phyloP scores from a whole-genome alignment of 1,140 invertebrate genomes.

The Rhyacophila brunnea region DNA sequence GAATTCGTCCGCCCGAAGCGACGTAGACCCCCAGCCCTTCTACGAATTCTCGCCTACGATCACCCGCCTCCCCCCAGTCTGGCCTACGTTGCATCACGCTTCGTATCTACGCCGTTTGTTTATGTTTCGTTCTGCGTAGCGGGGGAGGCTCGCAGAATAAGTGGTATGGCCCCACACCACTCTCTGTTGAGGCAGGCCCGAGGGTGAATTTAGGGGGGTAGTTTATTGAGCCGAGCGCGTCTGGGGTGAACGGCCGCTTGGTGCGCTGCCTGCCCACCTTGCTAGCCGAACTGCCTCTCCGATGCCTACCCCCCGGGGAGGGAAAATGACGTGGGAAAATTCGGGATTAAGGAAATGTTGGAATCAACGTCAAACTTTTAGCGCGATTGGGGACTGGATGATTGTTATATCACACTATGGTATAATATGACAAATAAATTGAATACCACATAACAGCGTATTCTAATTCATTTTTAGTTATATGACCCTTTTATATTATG shows the following conservation, averaged over 20 bases:
- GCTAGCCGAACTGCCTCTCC: neutral
- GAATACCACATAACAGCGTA: no score
- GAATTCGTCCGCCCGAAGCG: conserved; percentile 10
- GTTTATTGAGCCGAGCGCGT: conserved; percentile 35
- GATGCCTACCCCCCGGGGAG: conserved; percentile 3
- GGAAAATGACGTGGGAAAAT: conserved; percentile 24
- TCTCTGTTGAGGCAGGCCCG: conserved; percentile 32
- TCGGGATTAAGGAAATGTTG: conserved; percentile 31
- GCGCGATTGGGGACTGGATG: no score
- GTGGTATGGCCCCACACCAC: conserved; percentile 14
- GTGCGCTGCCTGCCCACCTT: conserved; percentile 18
- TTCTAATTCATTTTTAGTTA: no score
- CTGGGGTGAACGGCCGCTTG: conserved; percentile 35
- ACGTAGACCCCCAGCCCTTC: neutral
- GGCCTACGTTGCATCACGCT: conserved; percentile 35
- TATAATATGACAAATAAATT: no score
- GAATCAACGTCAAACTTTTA: no score
- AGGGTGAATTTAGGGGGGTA: conserved; percentile 15
- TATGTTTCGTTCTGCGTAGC: conserved; percentile 34
- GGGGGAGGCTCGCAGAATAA: conserved; percentile 23
- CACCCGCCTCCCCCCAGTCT: conserved; percentile 22
- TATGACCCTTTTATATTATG: no score
- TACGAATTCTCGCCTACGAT: neutral
- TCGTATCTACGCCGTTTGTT: conserved; percentile 29
- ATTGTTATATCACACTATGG: no score